Evolutionary conservation across 30 jellyfish, hydroid and myxozoan species (phyloP).

Genomic region (Aurelia sp.): DNA sequence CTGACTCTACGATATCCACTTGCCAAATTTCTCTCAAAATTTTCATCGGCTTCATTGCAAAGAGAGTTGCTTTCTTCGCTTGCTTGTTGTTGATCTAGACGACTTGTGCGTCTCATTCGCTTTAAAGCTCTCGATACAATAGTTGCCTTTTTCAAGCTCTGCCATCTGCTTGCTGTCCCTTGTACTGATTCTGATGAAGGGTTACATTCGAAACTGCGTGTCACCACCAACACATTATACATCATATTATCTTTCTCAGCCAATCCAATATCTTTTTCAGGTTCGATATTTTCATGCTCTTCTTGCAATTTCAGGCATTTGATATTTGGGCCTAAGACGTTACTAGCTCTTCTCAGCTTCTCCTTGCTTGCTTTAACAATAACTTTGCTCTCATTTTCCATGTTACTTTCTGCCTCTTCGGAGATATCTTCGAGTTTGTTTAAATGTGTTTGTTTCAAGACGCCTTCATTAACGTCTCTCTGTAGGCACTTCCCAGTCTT

Average conservation of each 20-base stretch:
- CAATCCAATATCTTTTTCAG: constrained; percentile 20
- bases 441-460: no score
- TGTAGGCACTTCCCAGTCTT: no score
- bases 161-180: constrained; percentile 28
- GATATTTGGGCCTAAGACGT: constrained; percentile 47
- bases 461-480: neutral
- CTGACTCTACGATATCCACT: constrained; percentile 70
- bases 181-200: constrained; percentile 23
- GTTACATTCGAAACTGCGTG: constrained; percentile 56
- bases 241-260: neutral
- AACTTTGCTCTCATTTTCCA: neutral
- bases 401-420: no score
- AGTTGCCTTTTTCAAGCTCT: constrained; percentile 24
- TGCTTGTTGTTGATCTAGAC: no score
- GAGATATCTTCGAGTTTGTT: no score
- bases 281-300: constrained; percentile 34
- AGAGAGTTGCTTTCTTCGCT: no score
- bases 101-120: constrained; percentile 27
- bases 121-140: constrained; percentile 16
- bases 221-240: constrained; percentile 41
- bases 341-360: constrained; percentile 35
- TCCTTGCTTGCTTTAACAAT: neutral
- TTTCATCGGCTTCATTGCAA: no score
- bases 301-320: constrained; percentile 44
- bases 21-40: neutral